phyloP scores from a whole-genome alignment of 2,888 invertebrate species.

The Drosophila rellima region DNA sequence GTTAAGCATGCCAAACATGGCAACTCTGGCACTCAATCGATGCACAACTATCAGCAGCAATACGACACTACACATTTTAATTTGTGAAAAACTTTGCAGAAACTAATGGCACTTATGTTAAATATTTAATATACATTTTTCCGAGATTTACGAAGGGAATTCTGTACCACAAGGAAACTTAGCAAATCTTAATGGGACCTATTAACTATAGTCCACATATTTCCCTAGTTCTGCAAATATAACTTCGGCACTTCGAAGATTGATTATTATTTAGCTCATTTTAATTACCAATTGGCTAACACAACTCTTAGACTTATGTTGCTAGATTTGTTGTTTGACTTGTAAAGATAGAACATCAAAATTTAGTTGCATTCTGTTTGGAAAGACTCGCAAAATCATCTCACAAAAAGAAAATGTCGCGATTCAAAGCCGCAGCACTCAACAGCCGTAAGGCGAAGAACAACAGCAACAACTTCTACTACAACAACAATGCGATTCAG shows the following conservation, averaged over 20 bases:
- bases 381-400: constrained; percentile 35
- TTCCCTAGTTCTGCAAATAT: constrained; percentile 17
- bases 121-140: too few species aligned
- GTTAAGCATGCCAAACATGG: constrained; percentile 9
- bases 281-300: constrained; percentile 46
- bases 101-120: background rate
- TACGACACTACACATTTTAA: background rate
- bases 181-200: too few species aligned
- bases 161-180: too few species aligned
- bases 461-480: constrained; percentile 32
- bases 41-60: constrained; percentile 15
- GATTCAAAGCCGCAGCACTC: constrained; percentile 53
- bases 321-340: constrained; percentile 19
- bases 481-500: constrained; percentile 17
- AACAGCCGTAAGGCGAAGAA: constrained; percentile 39
- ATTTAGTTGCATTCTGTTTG: constrained; percentile 50
- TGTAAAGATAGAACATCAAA: constrained; percentile 36
- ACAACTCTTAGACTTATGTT: constrained; percentile 26
- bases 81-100: constrained; percentile 20
- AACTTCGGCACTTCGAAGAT: constrained; percentile 18
- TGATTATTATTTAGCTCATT: background rate
- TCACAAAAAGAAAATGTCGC: constrained; percentile 33
- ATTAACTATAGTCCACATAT: background rate
- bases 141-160: too few species aligned
- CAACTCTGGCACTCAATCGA: constrained; percentile 11